Evolutionary conservation across 2,888 invertebrate genomes (phyloP).

Genomic region (Cheilosia variabilis): DNA sequence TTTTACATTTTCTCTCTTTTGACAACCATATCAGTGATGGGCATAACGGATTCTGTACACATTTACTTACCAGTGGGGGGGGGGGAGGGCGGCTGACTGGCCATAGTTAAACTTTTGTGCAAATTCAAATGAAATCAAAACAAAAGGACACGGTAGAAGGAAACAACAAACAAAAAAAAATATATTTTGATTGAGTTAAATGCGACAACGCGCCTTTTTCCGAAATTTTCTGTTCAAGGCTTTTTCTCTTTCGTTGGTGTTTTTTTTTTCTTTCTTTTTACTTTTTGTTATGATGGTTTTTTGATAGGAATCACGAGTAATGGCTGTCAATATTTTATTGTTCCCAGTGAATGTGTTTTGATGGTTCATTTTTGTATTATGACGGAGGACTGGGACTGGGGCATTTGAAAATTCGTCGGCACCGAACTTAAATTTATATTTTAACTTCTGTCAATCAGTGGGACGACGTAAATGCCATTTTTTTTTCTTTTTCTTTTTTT

Average conservation of each 20-base stretch:
- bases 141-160: slow-evolving; percentile 15
- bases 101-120: slow-evolving; percentile 36
- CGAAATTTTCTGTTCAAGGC: not conserved
- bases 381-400: not conserved
- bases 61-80: slow-evolving; percentile 17
- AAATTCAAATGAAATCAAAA: slow-evolving; percentile 53
- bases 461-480: slow-evolving; percentile 3
- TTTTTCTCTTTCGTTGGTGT: not conserved
- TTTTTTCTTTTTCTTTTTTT: not conserved
- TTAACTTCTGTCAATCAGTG: slow-evolving; percentile 70
- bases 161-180: not conserved
- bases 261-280: slow-evolving; percentile 7
- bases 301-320: slow-evolving; percentile 68
- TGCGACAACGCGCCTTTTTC: slow-evolving; percentile 15
- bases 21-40: slow-evolving; percentile 40
- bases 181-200: slow-evolving; percentile 62
- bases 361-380: slow-evolving; percentile 53
- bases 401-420: slow-evolving; percentile 41
- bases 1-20: slow-evolving; percentile 28
- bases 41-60: slow-evolving; percentile 40
- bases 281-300: slow-evolving; percentile 4
- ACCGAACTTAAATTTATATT: slow-evolving; percentile 50
- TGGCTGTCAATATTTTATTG: slow-evolving; percentile 73
- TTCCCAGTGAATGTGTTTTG: slow-evolving; percentile 60
- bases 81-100: too few species aligned